These are phyloP conservation scores for Sebastes nivosus DNA, from an alignment of 2,797 vertebrate genomes.

Conservation along the genomic window DNA sequence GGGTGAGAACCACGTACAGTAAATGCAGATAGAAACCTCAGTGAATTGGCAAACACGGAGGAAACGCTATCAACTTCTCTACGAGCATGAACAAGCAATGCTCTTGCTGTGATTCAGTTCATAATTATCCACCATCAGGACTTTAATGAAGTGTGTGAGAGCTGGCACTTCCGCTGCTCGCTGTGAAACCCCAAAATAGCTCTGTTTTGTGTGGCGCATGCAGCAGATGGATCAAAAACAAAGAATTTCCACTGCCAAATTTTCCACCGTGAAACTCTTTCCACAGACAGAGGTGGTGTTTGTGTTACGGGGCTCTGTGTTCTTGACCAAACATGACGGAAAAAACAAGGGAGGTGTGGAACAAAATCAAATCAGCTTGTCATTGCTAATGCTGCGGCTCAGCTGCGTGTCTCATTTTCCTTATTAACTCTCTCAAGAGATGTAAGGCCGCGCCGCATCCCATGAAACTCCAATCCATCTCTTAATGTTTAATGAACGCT, in stretches of 20 bases:
- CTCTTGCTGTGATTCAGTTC: slow-evolving; percentile 30
- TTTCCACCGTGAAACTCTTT: slow-evolving; percentile 55
- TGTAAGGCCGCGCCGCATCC: slow-evolving; percentile 45
- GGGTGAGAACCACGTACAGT: not conserved
- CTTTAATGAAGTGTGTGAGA: slow-evolving; percentile 61
- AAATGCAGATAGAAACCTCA: slow-evolving; percentile 2
- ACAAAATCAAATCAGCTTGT: slow-evolving; percentile 61
- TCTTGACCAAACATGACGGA: slow-evolving; percentile 56
- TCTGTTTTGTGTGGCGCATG: slow-evolving; percentile 51
- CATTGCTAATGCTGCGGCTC: slow-evolving; percentile 56
- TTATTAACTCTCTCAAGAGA: slow-evolving; percentile 64
- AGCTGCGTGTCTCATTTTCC: slow-evolving; percentile 62
- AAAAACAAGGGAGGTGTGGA: slow-evolving; percentile 56
- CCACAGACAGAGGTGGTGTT: slow-evolving; percentile 52
- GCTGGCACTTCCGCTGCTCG: slow-evolving; percentile 58
- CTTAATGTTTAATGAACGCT: slow-evolving; percentile 39
- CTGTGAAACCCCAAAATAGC: slow-evolving; percentile 64
- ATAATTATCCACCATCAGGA: slow-evolving; percentile 58
- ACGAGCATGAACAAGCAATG: slow-evolving; percentile 4
- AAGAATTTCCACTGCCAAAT: slow-evolving; percentile 55
- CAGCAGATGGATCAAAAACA: slow-evolving; percentile 68
- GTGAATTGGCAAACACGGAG: not conserved
- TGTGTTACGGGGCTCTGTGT: slow-evolving; percentile 17
- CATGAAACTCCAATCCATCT: slow-evolving; percentile 70
- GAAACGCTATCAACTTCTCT: slow-evolving; percentile 1